Conservation (phyloP, 2,113 vertebrate species). For the Sturnira hondurensis region DNA sequence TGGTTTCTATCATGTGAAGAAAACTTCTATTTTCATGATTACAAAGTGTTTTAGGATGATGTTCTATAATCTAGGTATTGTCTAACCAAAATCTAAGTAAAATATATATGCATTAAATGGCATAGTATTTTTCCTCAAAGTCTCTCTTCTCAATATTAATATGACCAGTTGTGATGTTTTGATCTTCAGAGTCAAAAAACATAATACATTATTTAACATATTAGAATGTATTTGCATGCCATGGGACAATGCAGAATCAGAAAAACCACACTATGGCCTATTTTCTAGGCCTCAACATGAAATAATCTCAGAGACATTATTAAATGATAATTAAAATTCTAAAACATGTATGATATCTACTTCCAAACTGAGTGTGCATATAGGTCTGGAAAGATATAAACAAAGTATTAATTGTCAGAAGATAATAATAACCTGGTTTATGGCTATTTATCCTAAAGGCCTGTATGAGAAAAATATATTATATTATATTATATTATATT, state of each 20-base stretch:
- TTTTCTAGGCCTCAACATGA: neutral
- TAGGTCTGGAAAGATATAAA: neutral
- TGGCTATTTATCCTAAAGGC: neutral
- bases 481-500: too few species aligned
- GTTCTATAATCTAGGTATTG: neutral
- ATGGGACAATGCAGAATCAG: neutral
- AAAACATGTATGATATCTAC: neutral
- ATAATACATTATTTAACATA: neutral
- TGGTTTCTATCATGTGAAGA: neutral
- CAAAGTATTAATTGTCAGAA: neutral
- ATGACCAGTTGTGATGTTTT: neutral
- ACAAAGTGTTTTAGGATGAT: neutral
- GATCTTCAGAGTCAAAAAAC: neutral
- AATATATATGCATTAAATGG: neutral
- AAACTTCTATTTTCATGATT: neutral
- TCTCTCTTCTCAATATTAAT: neutral
- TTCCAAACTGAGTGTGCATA: neutral
- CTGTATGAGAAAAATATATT: neutral
- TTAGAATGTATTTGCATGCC: neutral
- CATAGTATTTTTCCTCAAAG: neutral
- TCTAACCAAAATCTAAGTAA: neutral
- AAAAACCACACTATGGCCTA: neutral
- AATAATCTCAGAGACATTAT: neutral
- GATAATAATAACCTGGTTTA: neutral
- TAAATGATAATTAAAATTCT: neutral